Evolutionary conservation across 2,797 vertebrate genomes (phyloP).

Genomic region (Cynopterus sphinx): DNA sequence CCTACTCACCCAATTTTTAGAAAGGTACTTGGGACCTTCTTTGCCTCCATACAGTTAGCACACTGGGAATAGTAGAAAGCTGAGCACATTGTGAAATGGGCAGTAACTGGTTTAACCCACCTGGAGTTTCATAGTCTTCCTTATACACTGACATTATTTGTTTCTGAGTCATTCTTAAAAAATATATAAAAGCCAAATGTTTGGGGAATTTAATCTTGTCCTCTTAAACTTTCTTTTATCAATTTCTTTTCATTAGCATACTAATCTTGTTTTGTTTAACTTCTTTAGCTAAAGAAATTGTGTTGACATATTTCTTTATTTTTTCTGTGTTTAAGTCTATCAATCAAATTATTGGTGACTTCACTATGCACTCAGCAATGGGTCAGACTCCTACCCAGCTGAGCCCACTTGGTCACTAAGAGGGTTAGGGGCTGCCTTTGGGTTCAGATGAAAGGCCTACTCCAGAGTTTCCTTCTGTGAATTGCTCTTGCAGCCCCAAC

Average conservation of each 20-base stretch:
- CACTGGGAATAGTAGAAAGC: too few species aligned
- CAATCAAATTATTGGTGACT: background rate
- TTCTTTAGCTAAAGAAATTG: background rate
- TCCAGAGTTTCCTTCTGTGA: rapidly evolving
- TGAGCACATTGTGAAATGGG: background rate
- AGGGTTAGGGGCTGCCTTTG: background rate
- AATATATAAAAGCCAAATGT: background rate
- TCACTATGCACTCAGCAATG: background rate
- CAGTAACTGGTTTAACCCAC: background rate
- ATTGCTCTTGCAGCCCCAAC: background rate
- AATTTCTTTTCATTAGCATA: background rate
- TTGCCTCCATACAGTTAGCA: background rate
- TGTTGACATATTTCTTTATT: background rate
- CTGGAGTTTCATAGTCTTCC: background rate
- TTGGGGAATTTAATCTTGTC: background rate
- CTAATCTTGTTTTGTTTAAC: background rate
- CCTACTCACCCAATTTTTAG: background rate
- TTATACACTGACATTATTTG: background rate
- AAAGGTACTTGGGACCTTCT: background rate
- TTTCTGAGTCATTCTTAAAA: background rate
- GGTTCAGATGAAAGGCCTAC: background rate
- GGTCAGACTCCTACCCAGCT: too few species aligned
- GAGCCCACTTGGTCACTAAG: rapidly evolving
- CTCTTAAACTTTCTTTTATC: conserved; percentile 18
- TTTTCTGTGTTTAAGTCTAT: background rate